Evolutionary conservation across 2,113 vertebrate species (phyloP), one percentile per base, ranked within the genome.

Genomic region (Phoxinus phoxinus): DNA sequence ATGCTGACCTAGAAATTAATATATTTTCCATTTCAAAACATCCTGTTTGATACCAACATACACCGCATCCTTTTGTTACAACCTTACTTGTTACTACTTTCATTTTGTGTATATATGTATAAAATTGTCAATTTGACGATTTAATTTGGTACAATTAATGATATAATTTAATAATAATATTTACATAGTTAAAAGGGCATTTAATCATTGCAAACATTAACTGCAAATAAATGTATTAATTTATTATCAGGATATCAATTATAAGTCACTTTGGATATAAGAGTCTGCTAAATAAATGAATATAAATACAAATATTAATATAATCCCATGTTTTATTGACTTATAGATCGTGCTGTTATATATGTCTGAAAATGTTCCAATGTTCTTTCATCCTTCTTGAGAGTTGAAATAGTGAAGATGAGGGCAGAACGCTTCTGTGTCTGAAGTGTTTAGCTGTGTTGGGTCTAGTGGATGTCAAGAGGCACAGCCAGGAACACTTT

Each of bases 391-490:
- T 25, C 78, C 15, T 27, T 67, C 61, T 81, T 1, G 19, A 81
- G 61, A 76, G 74, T 32, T 65, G 25, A 32, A 23, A 67, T 51
- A 67, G 58, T 23, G 79, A 23, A 81, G 79, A 81, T 51, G 25
- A 81, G 61, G 61, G n/a, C 44, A 81, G 80, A 81, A 51, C 0
- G 25, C 59, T 67, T 65, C 2, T 25, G 72, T 85, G 81, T 88
- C 85, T 63, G 25, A 81, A 41, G 44, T 80, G 27, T 81, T 86
- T 81, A 87, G 65, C 72, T 13, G 25, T 86, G 76, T 87, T 86
- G 84, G 81, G 80, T 76, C 61, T 59, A 80, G 71, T 35, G 17
- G 56, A 63, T 84, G 80, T 87, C 80, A 81, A 41, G 56, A 58
- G 13, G 65, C 73, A 46, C 73, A 51, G 72, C 37, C 73, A 32